Conservation (phyloP, 1,140 invertebrate genomes). For the Geopemphigus sp. region DNA sequence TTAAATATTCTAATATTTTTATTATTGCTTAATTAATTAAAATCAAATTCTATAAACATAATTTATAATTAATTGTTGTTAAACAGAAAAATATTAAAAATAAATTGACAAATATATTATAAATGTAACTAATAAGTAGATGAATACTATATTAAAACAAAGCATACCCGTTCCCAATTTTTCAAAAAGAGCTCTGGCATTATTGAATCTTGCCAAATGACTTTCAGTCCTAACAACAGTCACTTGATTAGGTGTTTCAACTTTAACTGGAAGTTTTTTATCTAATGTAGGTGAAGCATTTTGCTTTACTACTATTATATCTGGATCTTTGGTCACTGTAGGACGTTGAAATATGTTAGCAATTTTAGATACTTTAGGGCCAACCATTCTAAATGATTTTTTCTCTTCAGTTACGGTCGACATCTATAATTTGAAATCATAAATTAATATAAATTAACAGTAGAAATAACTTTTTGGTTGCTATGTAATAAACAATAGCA, state of each 20-base stretch:
- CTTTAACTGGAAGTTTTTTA: slow-evolving; percentile 41
- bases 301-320: slow-evolving; percentile 39
- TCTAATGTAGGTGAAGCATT: slow-evolving; percentile 20
- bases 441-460: not conserved
- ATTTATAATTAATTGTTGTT: too few species aligned
- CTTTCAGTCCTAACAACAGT: slow-evolving; percentile 83
- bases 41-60: too few species aligned
- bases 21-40: too few species aligned
- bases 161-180: slow-evolving; percentile 65
- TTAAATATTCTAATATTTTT: too few species aligned
- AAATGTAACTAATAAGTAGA: not conserved
- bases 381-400: slow-evolving; percentile 58
- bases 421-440: slow-evolving; percentile 31
- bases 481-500: not conserved
- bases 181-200: slow-evolving; percentile 87
- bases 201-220: slow-evolving; percentile 86
- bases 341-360: slow-evolving; percentile 77
- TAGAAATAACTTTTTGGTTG: not conserved
- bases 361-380: slow-evolving; percentile 85
- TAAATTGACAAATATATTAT: too few species aligned
- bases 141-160: slow-evolving; percentile 1
- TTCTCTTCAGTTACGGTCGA: slow-evolving; percentile 36
- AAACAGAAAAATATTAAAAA: too few species aligned
- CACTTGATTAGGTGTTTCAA: slow-evolving; percentile 61
- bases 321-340: slow-evolving; percentile 49